phyloP scores from a whole-genome alignment of 23 tunicate genomes.

The Ascidia mentula region DNA sequence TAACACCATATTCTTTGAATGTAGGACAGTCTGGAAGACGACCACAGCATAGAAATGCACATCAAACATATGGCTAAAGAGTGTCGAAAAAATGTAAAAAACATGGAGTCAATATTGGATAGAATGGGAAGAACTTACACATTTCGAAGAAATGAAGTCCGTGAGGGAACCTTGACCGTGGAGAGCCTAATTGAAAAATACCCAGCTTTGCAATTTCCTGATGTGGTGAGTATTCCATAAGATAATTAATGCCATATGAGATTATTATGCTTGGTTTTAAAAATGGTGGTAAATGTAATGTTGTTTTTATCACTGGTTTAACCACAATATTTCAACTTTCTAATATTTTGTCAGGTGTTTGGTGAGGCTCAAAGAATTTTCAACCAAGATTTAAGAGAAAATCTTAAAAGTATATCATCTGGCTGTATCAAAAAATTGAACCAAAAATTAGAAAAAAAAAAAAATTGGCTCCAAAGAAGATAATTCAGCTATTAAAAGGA shows the following conservation, averaged over 20 bases:
- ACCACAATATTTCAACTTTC: neutral
- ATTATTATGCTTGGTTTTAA: neutral
- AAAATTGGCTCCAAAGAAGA: constrained; percentile 1
- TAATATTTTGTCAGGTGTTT: neutral
- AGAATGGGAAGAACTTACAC: constrained; percentile 8
- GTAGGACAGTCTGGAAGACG: constrained; percentile 12
- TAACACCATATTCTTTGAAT: neutral
- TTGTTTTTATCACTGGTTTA: neutral
- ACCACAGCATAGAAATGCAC: constrained; percentile 12
- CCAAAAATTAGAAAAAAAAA: constrained; percentile 10
- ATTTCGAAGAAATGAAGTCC: constrained; percentile 15
- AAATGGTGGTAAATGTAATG: neutral
- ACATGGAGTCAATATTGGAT: neutral
- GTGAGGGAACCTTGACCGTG: constrained; percentile 11
- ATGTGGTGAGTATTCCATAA: constrained; percentile 18
- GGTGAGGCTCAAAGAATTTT: constrained; percentile 1
- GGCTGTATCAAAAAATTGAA: neutral
- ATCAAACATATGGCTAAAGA: constrained; percentile 10
- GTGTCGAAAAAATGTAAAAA: constrained; percentile 10
- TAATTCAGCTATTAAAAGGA: constrained; percentile 1
- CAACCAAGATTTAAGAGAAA: constrained; percentile 6
- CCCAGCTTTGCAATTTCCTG: constrained; percentile 20
- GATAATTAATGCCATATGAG: constrained; percentile 11
- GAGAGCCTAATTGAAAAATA: constrained; percentile 9
- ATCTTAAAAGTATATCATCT: constrained; percentile 3